These are phyloP conservation scores for Eristalis intricaria DNA, from an alignment of 2,888 invertebrate genomes.

Conservation along the genomic window DNA sequence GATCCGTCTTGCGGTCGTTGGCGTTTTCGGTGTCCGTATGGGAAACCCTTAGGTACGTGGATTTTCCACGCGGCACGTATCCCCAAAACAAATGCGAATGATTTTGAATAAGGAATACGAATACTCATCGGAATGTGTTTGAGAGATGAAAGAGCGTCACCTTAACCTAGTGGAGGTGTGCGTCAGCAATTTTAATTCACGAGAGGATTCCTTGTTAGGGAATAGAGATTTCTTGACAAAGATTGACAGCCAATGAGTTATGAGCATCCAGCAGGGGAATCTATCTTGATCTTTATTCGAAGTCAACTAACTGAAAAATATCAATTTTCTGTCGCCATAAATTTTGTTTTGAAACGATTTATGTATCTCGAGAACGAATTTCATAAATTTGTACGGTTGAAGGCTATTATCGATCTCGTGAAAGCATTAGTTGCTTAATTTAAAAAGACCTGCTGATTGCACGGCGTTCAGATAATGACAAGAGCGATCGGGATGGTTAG, in stretches of 20 bases:
- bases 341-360: slow-evolving; percentile 8
- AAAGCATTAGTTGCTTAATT: slow-evolving; percentile 47
- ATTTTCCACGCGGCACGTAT: slow-evolving; percentile 26
- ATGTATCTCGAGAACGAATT: slow-evolving; percentile 9
- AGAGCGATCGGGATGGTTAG: not conserved
- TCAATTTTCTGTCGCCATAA: slow-evolving; percentile 47
- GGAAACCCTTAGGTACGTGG: slow-evolving; percentile 10
- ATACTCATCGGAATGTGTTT: slow-evolving; percentile 38
- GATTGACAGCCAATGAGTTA: slow-evolving; percentile 66
- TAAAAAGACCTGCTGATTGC: not conserved
- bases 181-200: slow-evolving; percentile 41
- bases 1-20: slow-evolving; percentile 46
- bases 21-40: slow-evolving; percentile 38
- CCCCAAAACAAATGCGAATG: slow-evolving; percentile 7
- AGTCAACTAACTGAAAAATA: slow-evolving; percentile 28
- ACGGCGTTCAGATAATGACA: not conserved
- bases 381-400: slow-evolving; percentile 33
- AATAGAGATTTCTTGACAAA: slow-evolving; percentile 62
- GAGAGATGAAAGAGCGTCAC: slow-evolving; percentile 31
- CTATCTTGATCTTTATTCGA: slow-evolving; percentile 36
- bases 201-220: slow-evolving; percentile 2
- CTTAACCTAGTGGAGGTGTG: slow-evolving; percentile 16
- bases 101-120: slow-evolving; percentile 22
- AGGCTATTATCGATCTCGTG: slow-evolving; percentile 26
- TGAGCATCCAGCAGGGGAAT: slow-evolving; percentile 31